Base-by-base conservation (phyloP, 2,888 invertebrate genomes). In the Melinopterus prodromus region DNA sequence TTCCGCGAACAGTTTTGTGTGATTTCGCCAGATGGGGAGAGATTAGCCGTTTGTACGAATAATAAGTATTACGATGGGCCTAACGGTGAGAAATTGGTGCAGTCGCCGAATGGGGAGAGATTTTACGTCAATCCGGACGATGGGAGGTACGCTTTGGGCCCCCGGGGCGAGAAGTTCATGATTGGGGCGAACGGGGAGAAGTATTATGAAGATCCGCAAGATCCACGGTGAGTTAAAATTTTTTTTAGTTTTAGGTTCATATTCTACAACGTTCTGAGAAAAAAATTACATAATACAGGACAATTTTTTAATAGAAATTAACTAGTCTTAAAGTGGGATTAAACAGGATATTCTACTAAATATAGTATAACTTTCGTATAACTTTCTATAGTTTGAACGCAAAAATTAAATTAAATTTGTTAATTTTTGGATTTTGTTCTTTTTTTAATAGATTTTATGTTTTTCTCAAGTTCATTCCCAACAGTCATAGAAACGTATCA, bases 111-210 rank as follows among this genome's bases (percentile, higher is more conserved):
- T 37, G 80, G 80, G 14, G 80, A 80, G 53, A 75, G 78, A 6
- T 80, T 78, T 36, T 78, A 76, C 15, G 80, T 79, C 1, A 70
- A 80, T 77, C 76, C 77, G 12, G 77, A 77, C 35, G 80, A 80
- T 38, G 80, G 80, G 6, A 78, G 80, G 35, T 80, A 77, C 69
- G 80, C 80, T 5, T 35, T 79, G 7, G 74, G 35, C 12, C 80
- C 78, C 7, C 71, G 77, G 15, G 80, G 80, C 6, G 78, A 70
- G 16, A 78, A 70, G 74, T 80, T 80, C 38, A 37, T 80, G 14
- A 79, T 79, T n/a, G 80, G 80, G 6, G 53, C 53, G 37, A 76
- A 80, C 16, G 80, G 80, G 14, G 80, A 80, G 74, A 80, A 80
- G 69, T 80, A 79, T 16, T 77, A 77, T 26, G 77, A 76, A 4